Evolutionary conservation across 1,140 invertebrate species (phyloP).

Genomic region (Camponotus vicinus): DNA sequence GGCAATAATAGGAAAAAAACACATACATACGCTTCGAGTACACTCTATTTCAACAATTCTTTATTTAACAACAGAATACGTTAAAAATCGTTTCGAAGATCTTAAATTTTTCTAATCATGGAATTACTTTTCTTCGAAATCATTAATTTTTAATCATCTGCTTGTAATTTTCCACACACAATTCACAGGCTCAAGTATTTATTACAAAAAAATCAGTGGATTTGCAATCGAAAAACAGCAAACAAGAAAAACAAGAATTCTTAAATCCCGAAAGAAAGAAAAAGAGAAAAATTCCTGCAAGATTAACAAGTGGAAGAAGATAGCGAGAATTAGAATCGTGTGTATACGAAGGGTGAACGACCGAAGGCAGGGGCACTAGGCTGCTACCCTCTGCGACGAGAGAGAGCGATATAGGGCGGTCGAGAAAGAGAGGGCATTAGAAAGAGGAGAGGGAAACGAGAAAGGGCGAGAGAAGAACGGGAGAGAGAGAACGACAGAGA

Average conservation of each 20-base stretch:
- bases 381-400: conserved; percentile 83
- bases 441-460: conserved; percentile 46
- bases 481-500: conserved; percentile 67
- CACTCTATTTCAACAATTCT: neutral
- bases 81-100: neutral
- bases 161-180: conserved; percentile 60
- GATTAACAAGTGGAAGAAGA: conserved; percentile 33
- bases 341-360: conserved; percentile 83
- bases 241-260: neutral
- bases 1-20: neutral
- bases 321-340: conserved; percentile 77
- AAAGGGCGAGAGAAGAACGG: conserved; percentile 50
- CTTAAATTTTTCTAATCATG: neutral
- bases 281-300: neutral
- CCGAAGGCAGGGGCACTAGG: conserved; percentile 85
- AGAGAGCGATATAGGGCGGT: conserved; percentile 61
- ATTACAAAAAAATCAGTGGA: conserved; percentile 70
- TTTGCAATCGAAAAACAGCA: conserved; percentile 49
- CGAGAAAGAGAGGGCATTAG: conserved; percentile 21
- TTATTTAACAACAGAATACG: neutral
- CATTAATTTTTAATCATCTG: conserved; percentile 8
- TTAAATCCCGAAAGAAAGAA: neutral
- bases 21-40: neutral
- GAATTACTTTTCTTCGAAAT: neutral
- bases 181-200: conserved; percentile 81